phyloP scores from a whole-genome alignment of 2,113 vertebrate species.

The Catharus fuscescens region DNA sequence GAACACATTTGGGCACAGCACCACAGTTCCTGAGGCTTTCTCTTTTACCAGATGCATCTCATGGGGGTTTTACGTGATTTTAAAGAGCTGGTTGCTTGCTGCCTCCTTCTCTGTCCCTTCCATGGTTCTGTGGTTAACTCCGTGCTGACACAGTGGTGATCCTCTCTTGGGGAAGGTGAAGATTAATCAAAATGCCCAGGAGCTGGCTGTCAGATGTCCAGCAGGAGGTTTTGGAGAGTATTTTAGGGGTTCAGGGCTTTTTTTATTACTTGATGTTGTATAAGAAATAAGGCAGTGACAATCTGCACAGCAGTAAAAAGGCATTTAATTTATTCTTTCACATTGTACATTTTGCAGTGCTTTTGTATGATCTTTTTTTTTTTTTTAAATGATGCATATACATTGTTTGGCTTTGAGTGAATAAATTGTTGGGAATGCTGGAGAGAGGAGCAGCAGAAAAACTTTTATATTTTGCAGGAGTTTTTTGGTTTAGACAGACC shows the following conservation, averaged over 20 bases:
- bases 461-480: not conserved
- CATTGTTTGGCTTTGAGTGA: not conserved
- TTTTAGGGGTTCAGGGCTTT: not conserved
- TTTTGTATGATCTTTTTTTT: fast-evolving
- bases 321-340: not conserved
- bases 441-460: not conserved
- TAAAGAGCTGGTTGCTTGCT: not conserved
- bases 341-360: not conserved
- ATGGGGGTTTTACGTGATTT: fast-evolving
- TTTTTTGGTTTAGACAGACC: not conserved
- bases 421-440: not conserved
- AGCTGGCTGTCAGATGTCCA: not conserved
- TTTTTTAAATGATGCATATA: not conserved
- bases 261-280: not conserved
- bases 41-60: not conserved
- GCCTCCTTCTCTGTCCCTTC: not conserved
- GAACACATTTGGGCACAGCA: not conserved
- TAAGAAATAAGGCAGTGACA: not conserved
- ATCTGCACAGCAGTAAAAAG: not conserved
- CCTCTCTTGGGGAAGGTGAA: not conserved
- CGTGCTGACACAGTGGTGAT: not conserved
- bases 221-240: not conserved
- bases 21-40: not conserved
- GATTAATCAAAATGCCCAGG: not conserved
- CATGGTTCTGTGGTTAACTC: not conserved